Evolutionary conservation across 2,797 vertebrate species (phyloP), one percentile per base, ranked within the genome.

Genomic region (Anguilla megastoma): DNA sequence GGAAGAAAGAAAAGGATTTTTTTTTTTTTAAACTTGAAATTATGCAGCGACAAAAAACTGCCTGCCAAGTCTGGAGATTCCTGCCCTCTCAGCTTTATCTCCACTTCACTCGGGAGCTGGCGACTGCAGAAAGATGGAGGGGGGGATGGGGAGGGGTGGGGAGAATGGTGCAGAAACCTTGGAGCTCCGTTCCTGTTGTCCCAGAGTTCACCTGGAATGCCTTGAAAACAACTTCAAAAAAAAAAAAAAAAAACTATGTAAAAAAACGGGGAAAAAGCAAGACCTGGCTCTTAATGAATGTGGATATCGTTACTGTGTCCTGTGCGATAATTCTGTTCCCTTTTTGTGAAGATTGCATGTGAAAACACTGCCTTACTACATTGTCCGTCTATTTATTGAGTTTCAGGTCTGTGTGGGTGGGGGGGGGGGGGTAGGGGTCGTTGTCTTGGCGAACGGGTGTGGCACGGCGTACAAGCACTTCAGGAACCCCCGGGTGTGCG

Each of bases 311-410:
- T 93, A 93, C 93, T 96, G 92, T 95, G 94, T 97, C 92, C 91
- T 86, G 69, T 86, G 84, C 36, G 79, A 56, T 58, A 48, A 63
- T 63, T 83, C 90, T 95, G 94, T 93, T 94, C 91, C 9, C 94
- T 96, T 95, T 95, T 96, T 95, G 96, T 95, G 96, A 97, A 71
- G 94, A 97, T 96, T 96, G 96, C 96, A 96, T 97, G 97, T 96
- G 95, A 97, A 93, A 96, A 94, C 97, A 96, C 97, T 97, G 97
- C 98, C 98, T 98, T 98, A 98, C 95, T 96, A 95, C 94, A 90
- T 97, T 96, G 95, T 96, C 96, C 95, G 97, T 97, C 97, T 98
- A 98, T 98, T 98, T 98, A 98, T 98, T 98, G 94, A 94, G 92
- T 95, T 97, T 96, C 94, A 93, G 94, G 89, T 95, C 95, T 95